Evolutionary conservation across 2,888 invertebrate species (phyloP).

Genomic region (Lathronympha strigana): DNA sequence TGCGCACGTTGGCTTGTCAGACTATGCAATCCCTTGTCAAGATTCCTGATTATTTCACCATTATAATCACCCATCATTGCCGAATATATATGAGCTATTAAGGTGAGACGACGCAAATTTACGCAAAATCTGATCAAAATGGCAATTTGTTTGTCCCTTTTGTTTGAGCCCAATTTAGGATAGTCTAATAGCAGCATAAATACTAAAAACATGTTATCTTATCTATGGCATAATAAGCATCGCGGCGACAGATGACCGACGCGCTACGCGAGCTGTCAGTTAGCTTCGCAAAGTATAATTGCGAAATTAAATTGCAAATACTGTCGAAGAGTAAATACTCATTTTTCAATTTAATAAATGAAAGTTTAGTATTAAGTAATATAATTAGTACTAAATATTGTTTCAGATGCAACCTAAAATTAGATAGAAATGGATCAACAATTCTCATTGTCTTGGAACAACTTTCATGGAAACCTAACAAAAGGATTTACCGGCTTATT

Average conservation of each 20-base stretch:
- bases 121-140: background rate
- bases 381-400: conserved; percentile 44
- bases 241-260: conserved; percentile 22
- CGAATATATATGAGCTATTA: too few relatives aligned
- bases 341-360: background rate
- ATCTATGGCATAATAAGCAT: background rate
- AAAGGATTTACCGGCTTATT: conserved; percentile 86
- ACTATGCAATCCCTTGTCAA: too few relatives aligned
- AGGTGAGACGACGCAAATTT: too few relatives aligned
- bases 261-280: conserved; percentile 36
- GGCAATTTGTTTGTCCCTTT: too few relatives aligned
- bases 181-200: background rate
- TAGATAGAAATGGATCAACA: conserved; percentile 85
- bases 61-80: too few relatives aligned
- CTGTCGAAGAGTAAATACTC: conserved; percentile 39
- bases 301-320: conserved; percentile 36
- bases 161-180: too few relatives aligned
- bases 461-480: conserved; percentile 88
- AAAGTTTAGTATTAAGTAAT: conserved; percentile 15
- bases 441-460: conserved; percentile 89
- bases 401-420: conserved; percentile 63
- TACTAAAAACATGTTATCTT: background rate
- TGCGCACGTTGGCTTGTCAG: too few relatives aligned
- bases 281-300: conserved; percentile 27
- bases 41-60: too few relatives aligned